Evolutionary conservation across 2,113 vertebrate genomes (phyloP).

Genomic region (Alethe castanea): DNA sequence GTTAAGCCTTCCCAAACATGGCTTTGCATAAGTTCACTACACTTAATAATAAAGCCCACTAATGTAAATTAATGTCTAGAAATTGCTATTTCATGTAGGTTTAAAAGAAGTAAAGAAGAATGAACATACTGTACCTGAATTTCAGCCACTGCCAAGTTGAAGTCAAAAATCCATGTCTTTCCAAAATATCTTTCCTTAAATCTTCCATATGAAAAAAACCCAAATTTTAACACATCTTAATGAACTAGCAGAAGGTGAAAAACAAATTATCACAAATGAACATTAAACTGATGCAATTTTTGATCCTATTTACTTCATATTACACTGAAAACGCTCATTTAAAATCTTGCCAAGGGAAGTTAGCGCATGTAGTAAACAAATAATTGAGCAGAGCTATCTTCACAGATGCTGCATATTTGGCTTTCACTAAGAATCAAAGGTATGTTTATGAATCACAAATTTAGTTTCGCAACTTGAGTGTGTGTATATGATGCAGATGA

Average conservation of each 20-base stretch:
- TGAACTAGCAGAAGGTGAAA: not conserved
- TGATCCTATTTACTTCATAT: not conserved
- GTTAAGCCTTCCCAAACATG: not conserved
- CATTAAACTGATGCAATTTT: not conserved
- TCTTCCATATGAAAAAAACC: constrained; percentile 55
- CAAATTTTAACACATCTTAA: not conserved
- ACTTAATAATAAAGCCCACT: not conserved
- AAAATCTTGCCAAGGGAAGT: not conserved
- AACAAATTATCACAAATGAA: not conserved
- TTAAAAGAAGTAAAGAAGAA: not conserved
- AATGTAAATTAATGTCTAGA: not conserved
- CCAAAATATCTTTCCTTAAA: constrained; percentile 51
- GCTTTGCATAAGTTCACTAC: not conserved
- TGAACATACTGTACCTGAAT: constrained; percentile 69
- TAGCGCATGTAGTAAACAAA: not conserved
- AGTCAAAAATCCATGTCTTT: constrained; percentile 64
- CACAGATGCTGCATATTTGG: not conserved
- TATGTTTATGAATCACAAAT: not conserved
- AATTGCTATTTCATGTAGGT: not conserved
- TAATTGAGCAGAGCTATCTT: not conserved
- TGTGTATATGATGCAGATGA: not conserved
- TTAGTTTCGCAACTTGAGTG: not conserved
- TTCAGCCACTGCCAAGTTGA: constrained; percentile 70
- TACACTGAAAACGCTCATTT: not conserved
- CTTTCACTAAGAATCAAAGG: not conserved